Conservation (phyloP, 2,797 vertebrate species). For the Ptychobarbus kaznakovi region DNA sequence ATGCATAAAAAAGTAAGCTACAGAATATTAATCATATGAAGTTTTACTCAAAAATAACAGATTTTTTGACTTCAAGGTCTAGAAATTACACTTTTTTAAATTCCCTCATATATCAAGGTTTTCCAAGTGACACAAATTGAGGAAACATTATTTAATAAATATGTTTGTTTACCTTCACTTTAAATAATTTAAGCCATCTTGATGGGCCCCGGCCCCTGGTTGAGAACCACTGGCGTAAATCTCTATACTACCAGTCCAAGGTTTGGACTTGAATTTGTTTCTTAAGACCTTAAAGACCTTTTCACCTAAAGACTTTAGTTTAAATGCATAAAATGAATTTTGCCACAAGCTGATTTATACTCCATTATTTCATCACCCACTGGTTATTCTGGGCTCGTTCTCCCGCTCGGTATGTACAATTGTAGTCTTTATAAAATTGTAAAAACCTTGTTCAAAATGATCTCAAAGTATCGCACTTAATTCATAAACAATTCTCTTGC, state of each 20-base stretch:
- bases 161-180: background rate
- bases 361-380: too few species aligned
- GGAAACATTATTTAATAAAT: background rate
- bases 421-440: too few species aligned
- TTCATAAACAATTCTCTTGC: too few species aligned
- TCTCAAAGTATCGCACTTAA: too few species aligned
- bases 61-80: background rate
- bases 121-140: background rate
- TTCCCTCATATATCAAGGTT: background rate
- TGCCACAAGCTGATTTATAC: background rate
- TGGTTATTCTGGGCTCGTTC: too few species aligned
- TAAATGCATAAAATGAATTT: background rate
- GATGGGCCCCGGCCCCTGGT: background rate
- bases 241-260: background rate
- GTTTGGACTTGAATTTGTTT: background rate
- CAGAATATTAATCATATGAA: background rate
- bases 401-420: too few species aligned
- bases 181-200: background rate
- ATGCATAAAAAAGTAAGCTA: background rate
- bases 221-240: background rate
- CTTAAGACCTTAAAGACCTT: background rate
- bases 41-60: background rate
- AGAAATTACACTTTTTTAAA: background rate
- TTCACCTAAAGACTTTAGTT: background rate
- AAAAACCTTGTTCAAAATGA: too few species aligned